Base-by-base conservation (phyloP, 2,113 vertebrate genomes). In the Epinephelus lanceolatus region DNA sequence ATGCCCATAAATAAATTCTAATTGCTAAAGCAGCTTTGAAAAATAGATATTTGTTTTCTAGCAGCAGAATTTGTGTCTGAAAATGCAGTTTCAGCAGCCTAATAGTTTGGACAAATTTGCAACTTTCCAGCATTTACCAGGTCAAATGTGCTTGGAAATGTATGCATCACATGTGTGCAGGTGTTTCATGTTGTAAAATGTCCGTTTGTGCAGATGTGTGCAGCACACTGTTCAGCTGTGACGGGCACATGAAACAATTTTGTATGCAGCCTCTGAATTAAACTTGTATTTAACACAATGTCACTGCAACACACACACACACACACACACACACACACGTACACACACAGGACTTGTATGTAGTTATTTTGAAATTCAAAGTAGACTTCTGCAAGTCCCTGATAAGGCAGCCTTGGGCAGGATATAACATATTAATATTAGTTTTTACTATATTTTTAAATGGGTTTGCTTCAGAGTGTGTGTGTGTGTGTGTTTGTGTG, bases 311-410 rank as follows among this genome's bases (percentile, higher is more conserved):
- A 81, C 53, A 25, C 42, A 68, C 65, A 75, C 52, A 66, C 53
- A 72, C 72, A 70, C 62, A 78, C 53, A 68, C 25, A 63, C 45
- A 76, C 17, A 71, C 17, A 62, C 59, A 80, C 53, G 65, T 65
- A 55, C 40, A 71, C 51, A 76, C 71, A 51, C 76, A 79, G 21
- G 33, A 77, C 21, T 45, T 45, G 42, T 45, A 83, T 83, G 67
- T 70, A 76, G 80, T 90, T 83, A 84, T 85, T 92, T 89, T 92
- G 76, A 92, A 93, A 91, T 87, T 93, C 83, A 91, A 90, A 92
- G 76, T 57, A 84, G 78, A 78, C 84, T 86, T 71, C 90, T 93
- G 91, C 76, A 62, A 68, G 56, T 51, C 45, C 33, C 80, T 81
- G 92, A 93, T 93, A 92, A 94, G 87, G 59, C 72, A 78, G 86